phyloP scores from a whole-genome alignment of 2,888 invertebrate species.

The Tricholauxania praeusta region DNA sequence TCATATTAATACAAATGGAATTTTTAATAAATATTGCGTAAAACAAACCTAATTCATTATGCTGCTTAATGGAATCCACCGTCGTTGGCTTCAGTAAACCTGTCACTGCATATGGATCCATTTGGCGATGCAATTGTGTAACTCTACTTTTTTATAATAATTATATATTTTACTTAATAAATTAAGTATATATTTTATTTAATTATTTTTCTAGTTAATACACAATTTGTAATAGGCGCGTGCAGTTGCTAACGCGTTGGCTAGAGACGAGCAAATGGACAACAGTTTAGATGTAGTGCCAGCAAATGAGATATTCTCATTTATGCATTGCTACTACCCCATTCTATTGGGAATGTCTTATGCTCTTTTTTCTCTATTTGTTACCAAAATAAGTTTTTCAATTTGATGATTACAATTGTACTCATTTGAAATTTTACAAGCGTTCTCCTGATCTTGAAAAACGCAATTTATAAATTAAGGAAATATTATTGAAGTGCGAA shows the following conservation, averaged over 20 bases:
- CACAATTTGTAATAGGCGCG: conserved; percentile 7
- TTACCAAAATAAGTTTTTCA: no score
- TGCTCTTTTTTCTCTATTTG: no score
- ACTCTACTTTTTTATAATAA: no score
- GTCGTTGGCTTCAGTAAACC: conserved; percentile 51
- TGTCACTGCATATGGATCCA: conserved; percentile 44
- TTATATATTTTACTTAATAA: not conserved
- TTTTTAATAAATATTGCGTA: not conserved
- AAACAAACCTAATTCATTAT: conserved; percentile 54
- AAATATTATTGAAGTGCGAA: no score
- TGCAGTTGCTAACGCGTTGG: conserved; percentile 45
- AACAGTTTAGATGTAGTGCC: conserved; percentile 45
- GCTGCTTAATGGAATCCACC: conserved; percentile 51
- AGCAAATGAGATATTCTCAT: conserved; percentile 28
- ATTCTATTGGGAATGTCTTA: no score
- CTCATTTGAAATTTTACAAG: no score
- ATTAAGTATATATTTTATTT: not conserved
- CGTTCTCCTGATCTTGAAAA: no score
- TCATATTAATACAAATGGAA: not conserved
- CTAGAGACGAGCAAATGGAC: conserved; percentile 55
- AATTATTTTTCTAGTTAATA: not conserved
- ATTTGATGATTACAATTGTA: no score
- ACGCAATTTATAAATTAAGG: no score
- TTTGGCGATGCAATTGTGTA: not conserved
- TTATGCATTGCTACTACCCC: not conserved